These are phyloP conservation scores for Corticium candelabrum DNA, from an alignment of 37 sponge, comb jelly and placozoan genomes.

Conservation along the genomic window DNA sequence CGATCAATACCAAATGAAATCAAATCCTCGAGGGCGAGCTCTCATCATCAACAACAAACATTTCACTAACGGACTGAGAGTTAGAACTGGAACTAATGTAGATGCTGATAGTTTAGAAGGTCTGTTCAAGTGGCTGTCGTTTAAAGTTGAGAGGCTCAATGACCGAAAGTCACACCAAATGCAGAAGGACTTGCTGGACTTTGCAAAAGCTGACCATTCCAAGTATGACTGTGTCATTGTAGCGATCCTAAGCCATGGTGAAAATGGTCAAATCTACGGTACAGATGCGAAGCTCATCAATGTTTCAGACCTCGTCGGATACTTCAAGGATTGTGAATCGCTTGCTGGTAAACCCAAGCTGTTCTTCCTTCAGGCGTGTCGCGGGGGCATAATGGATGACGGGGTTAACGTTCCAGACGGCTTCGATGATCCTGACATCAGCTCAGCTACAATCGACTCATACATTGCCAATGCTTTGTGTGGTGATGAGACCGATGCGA, in stretches of 20 bases:
- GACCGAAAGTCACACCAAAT: slow-evolving; percentile 24
- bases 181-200: not conserved
- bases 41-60: slow-evolving; percentile 63
- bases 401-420: not conserved
- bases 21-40: slow-evolving; percentile 46
- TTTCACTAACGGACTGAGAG: slow-evolving; percentile 60
- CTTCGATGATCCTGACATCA: not conserved
- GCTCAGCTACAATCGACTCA: no score
- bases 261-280: slow-evolving; percentile 17
- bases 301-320: slow-evolving; percentile 7
- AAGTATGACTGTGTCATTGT: slow-evolving; percentile 12
- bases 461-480: not conserved
- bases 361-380: slow-evolving; percentile 23
- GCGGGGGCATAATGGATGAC: not conserved
- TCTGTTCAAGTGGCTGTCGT: slow-evolving; percentile 40
- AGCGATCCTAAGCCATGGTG: slow-evolving; percentile 23
- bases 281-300: slow-evolving; percentile 8
- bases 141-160: slow-evolving; percentile 28
- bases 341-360: slow-evolving; percentile 29
- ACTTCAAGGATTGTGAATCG: not conserved
- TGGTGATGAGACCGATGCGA: not conserved
- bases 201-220: slow-evolving; percentile 11
- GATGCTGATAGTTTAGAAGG: slow-evolving; percentile 40
- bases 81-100: slow-evolving; percentile 37
- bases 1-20: slow-evolving; percentile 47